Conservation (phyloP, 2,888 invertebrate genomes). For the Dolomedes plantarius region DNA sequence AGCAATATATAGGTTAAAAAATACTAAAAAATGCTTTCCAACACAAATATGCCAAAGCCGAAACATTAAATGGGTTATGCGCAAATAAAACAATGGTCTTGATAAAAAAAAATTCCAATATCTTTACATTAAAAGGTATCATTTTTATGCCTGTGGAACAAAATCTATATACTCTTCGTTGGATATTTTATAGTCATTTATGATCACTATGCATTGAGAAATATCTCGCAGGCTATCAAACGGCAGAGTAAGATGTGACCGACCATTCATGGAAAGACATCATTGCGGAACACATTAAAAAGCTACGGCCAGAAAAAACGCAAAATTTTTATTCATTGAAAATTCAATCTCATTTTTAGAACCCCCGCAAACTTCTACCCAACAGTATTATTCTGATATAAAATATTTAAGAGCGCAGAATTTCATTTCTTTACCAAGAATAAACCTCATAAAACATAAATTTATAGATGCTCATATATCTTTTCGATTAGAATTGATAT, state of each 20-base stretch:
- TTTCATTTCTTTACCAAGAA: not conserved
- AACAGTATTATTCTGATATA: not conserved
- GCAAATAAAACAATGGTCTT: no score
- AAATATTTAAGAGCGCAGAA: not conserved
- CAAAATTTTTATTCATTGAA: not conserved
- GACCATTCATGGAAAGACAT: not conserved
- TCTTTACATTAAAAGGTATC: no score
- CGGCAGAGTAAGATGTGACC: not conserved
- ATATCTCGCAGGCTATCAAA: not conserved
- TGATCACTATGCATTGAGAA: not conserved
- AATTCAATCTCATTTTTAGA: conserved; percentile 16
- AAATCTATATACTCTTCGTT: no score
- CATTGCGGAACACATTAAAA: not conserved
- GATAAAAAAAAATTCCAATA: no score
- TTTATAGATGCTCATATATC: conserved; percentile 12
- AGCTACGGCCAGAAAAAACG: not conserved
- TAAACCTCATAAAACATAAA: conserved; percentile 11
- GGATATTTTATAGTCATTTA: not conserved
- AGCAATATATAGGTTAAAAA: no score
- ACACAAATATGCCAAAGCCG: no score
- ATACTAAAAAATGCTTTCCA: no score
- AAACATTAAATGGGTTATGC: no score
- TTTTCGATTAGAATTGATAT: conserved; percentile 3
- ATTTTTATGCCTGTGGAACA: no score
- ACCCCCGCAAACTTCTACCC: not conserved